Evolutionary conservation across 1,140 invertebrate genomes (phyloP), one percentile per base, ranked within the genome.

Genomic region (Drosophila eugracilis): DNA sequence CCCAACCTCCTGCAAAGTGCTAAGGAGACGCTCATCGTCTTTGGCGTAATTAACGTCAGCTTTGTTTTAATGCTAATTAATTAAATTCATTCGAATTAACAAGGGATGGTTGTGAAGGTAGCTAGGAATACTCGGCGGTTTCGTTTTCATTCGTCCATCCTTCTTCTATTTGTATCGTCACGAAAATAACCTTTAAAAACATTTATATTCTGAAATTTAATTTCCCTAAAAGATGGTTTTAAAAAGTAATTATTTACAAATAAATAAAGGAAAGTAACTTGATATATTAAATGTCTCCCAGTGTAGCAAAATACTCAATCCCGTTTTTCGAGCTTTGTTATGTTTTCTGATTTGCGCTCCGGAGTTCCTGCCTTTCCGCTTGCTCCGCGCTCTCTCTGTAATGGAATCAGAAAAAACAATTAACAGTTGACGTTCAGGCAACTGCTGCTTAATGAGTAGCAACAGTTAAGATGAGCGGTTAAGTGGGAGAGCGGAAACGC

Each of bases 51-150:
- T 83, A 78, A 78, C 83, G 83, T 86, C 81, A 78, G 70, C 80
- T 88, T 86, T 81, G 65, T 75, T 88, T 86, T 83, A 89, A 59
- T 76, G 78, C 75, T 88, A 78, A 88, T 89, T 88, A 88, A 88
- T 88, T 88, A 83, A 89, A 88, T 83, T 88, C 74, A 78, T 75
- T 81, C 70, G 81, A 86, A 86, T 81, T 86, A 75, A 75, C 69
- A 77, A 62, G 49, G 74, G 63, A 52, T 60, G 65, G 49, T 34
- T 45, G 15, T 66, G n/a, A n/a, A n/a, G n/a, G n/a, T n/a, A n/a
- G n/a, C n/a, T n/a, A n/a, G n/a, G n/a, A 32, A 10, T 48, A 15
- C 5, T 12, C 24, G 12, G 12, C 21, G 9, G 19, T 41, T 37
- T 30, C 45, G n/a, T n/a, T 34, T 19, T 36, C 14, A 19, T n/a